A percentile compares a stretch with the other conserved stretches of the same genome.
These are phyloP conservation scores for Dioctria rufipes DNA, from an alignment of 2,888 invertebrate genomes.

Conservation along the genomic window DNA sequence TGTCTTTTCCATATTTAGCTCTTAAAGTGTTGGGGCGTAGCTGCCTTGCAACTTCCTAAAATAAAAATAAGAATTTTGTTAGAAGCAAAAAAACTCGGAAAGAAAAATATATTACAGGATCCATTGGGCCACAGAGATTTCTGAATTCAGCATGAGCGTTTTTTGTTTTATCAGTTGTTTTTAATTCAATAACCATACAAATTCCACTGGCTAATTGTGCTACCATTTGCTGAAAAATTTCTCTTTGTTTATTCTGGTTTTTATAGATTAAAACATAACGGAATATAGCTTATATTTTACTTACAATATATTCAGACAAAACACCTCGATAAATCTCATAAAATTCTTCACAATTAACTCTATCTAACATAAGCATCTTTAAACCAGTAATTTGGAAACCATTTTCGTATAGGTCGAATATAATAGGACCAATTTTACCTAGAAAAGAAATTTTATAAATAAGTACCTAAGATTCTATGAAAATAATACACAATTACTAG, in stretches of 20 bases:
- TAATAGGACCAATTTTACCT: constrained; percentile 77
- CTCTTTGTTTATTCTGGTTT: no score
- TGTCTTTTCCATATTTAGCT: constrained; percentile 86
- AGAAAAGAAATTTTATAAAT: not conserved
- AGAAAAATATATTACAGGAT: constrained; percentile 78
- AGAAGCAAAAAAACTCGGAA: constrained; percentile 34
- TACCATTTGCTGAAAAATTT: constrained; percentile 81
- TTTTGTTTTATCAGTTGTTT: constrained; percentile 73
- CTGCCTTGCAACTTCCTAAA: constrained; percentile 86
- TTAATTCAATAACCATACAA: constrained; percentile 89
- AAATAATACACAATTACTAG: not conserved
- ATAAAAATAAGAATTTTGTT: constrained; percentile 49
- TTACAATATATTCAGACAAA: constrained; percentile 82
- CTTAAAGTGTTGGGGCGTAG: constrained; percentile 87
- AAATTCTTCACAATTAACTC: constrained; percentile 90
- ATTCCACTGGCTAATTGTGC: constrained; percentile 87
- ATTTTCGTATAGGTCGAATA: constrained; percentile 81
- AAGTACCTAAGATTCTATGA: not conserved
- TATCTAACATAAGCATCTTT: constrained; percentile 84
- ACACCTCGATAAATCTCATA: constrained; percentile 94
- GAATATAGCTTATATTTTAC: constrained; percentile 55
- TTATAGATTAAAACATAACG: no score
- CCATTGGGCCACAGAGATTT: constrained; percentile 88
- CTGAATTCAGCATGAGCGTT: constrained; percentile 83
- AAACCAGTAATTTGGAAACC: constrained; percentile 86